Conservation (phyloP, 2,888 invertebrate genomes). For the Cheilosia soror region DNA sequence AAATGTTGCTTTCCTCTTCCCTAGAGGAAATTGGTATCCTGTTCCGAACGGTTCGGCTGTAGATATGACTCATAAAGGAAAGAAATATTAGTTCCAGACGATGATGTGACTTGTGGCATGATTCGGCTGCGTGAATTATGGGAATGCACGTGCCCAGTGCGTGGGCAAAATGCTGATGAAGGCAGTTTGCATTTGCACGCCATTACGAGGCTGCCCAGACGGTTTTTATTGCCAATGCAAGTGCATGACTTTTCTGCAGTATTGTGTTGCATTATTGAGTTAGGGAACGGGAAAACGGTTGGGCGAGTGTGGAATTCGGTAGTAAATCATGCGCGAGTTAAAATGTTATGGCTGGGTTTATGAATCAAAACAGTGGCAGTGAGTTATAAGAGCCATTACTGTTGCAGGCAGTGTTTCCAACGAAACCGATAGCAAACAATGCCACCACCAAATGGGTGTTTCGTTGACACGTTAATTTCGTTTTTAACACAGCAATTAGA, state of each 20-base stretch:
- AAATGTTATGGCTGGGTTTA: conserved; percentile 45
- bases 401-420: conserved; percentile 31
- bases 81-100: conserved; percentile 49
- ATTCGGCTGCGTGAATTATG: conserved; percentile 56
- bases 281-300: conserved; percentile 39
- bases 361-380: conserved; percentile 63
- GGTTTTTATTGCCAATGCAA: conserved; percentile 59
- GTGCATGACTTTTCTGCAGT: conserved; percentile 63
- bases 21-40: conserved; percentile 37
- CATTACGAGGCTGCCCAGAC: conserved; percentile 23
- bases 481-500: neutral
- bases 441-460: conserved; percentile 31
- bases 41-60: neutral
- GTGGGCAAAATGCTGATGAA: conserved; percentile 64
- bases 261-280: conserved; percentile 66
- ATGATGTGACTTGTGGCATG: conserved; percentile 42
- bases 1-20: neutral
- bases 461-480: conserved; percentile 22
- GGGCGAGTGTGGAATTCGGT: conserved; percentile 67
- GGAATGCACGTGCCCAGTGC: conserved; percentile 63
- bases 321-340: conserved; percentile 73
- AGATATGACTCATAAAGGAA: conserved; percentile 51
- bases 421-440: conserved; percentile 34
- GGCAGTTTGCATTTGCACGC: conserved; percentile 56
- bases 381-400: conserved; percentile 50